These are phyloP conservation scores for Ormyrus nitidulus DNA, from an alignment of 2,888 invertebrate genomes.

Conservation along the genomic window DNA sequence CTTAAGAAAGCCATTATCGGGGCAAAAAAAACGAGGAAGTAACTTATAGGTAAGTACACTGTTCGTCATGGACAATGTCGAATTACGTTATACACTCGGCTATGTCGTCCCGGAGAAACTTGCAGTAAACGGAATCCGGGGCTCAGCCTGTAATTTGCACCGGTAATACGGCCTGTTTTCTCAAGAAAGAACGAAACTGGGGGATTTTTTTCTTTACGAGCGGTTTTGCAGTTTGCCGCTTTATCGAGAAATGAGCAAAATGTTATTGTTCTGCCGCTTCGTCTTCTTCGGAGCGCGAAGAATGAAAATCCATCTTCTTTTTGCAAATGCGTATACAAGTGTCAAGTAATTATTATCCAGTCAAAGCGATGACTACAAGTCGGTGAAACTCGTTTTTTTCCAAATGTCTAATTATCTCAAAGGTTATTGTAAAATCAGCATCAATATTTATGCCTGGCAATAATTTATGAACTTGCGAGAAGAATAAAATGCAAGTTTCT, in stretches of 20 bases:
- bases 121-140: slow-evolving; percentile 3
- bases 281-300: too few species aligned
- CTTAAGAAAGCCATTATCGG: neutral
- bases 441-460: neutral
- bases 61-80: slow-evolving; percentile 17
- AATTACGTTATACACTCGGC: slow-evolving; percentile 1
- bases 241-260: neutral
- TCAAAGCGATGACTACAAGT: neutral
- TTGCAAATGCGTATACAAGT: too few species aligned
- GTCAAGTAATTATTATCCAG: neutral
- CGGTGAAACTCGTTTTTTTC: too few species aligned
- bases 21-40: neutral
- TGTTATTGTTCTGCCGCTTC: too few species aligned
- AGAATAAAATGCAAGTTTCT: slow-evolving; percentile 12
- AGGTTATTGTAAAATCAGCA: too few species aligned
- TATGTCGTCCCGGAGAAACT: slow-evolving; percentile 35
- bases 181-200: too few species aligned
- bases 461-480: neutral
- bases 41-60: slow-evolving; percentile 8
- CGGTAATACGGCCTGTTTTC: too few species aligned
- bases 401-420: too few species aligned
- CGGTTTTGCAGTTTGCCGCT: too few species aligned
- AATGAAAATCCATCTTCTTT: too few species aligned
- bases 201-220: too few species aligned
- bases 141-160: neutral